These are phyloP conservation scores for Nysson spinosus DNA, from an alignment of 2,888 invertebrate species.

Conservation along the genomic window DNA sequence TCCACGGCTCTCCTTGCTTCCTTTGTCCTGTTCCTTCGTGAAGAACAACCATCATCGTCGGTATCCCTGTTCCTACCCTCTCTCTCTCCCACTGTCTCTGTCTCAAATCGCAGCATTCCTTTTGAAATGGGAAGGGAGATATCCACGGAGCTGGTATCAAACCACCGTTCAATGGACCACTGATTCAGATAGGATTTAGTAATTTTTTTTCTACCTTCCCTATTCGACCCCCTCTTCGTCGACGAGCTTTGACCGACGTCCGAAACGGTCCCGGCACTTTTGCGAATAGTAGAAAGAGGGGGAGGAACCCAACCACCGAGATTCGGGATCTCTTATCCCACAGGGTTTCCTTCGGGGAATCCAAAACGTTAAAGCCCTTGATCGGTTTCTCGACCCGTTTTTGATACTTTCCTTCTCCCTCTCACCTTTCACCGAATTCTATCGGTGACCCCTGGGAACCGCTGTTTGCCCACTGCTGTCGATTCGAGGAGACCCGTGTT, in stretches of 20 bases:
- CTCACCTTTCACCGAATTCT: constrained; percentile 3
- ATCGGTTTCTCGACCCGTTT: constrained; percentile 46
- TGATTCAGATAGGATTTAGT: constrained; percentile 68
- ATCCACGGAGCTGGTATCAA: constrained; percentile 68
- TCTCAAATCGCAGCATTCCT: constrained; percentile 48
- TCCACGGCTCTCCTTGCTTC: constrained; percentile 21
- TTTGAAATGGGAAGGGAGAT: constrained; percentile 62
- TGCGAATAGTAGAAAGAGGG: constrained; percentile 13
- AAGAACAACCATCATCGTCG: neutral
- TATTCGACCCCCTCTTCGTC: constrained; percentile 5
- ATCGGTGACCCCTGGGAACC: constrained; percentile 16
- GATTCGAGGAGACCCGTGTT: neutral
- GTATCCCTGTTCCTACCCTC: too few relatives aligned
- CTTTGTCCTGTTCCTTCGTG: neutral
- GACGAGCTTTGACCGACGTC: constrained; percentile 15
- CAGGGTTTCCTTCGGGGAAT: constrained; percentile 45
- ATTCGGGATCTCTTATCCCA: constrained; percentile 36
- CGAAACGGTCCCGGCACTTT: constrained; percentile 35
- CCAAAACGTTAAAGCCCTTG: constrained; percentile 50
- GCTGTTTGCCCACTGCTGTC: constrained; percentile 15
- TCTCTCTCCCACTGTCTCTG: too few relatives aligned
- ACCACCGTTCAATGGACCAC: constrained; percentile 65
- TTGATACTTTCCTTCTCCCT: neutral
- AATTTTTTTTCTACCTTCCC: constrained; percentile 56
- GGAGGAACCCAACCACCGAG: constrained; percentile 31